Conservation (phyloP, 2,113 vertebrate species). For the Rhinogobius similis region DNA sequence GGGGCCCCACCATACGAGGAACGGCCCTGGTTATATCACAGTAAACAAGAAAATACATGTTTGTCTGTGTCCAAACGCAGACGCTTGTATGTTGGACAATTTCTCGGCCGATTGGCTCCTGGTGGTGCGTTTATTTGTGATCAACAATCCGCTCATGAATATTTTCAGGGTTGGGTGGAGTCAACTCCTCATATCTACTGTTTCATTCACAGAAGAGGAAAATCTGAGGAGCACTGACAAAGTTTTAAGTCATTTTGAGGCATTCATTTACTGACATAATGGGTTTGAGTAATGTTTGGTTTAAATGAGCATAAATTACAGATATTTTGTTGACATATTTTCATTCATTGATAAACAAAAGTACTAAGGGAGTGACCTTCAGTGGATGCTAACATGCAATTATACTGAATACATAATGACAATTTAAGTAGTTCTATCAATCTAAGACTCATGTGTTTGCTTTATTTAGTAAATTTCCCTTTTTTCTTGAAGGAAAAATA, state of each 20-base stretch:
- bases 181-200: neutral
- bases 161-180: conserved; percentile 47
- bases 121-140: conserved; percentile 42
- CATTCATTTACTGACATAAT: too few relatives aligned
- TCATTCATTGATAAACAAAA: too few relatives aligned
- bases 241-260: neutral
- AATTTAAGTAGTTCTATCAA: too few relatives aligned
- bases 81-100: conserved; percentile 33
- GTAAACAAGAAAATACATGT: neutral
- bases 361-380: too few relatives aligned
- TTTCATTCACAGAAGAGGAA: neutral
- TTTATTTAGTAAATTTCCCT: too few relatives aligned
- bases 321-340: too few relatives aligned
- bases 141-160: conserved; percentile 33
- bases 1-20: neutral
- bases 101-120: conserved; percentile 42
- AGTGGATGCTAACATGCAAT: too few relatives aligned
- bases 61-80: conserved; percentile 37
- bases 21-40: neutral
- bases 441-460: too few relatives aligned
- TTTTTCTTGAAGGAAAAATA: too few relatives aligned
- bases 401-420: too few relatives aligned
- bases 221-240: neutral
- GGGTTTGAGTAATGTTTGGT: too few relatives aligned
- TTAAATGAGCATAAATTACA: too few relatives aligned